Base-by-base conservation (phyloP, 2,113 vertebrate species). In the Gadus chalcogrammus region DNA sequence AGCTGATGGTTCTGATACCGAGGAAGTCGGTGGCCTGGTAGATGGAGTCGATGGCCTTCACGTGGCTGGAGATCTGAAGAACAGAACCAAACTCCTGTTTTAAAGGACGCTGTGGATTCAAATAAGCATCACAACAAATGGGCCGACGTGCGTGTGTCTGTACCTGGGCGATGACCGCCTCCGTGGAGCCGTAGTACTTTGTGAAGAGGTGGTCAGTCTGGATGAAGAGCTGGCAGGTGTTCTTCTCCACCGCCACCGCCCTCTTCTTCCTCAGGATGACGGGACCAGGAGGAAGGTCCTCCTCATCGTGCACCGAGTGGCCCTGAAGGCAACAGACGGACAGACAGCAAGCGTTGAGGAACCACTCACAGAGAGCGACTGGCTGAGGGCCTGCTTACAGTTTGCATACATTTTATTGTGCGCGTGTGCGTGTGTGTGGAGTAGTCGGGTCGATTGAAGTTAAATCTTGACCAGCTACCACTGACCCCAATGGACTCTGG, bases 131-230 rank as follows among this genome's bases (percentile, higher is more conserved):
- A 1, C 35, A 78, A 20, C 15, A 63, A 28, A 66, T 15, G 1
- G 17, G n/a, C 2, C n/a, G 3, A 18, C 55, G 11, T 38, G 11
- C 24, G 0, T 2, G 15, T 5, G 24, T 42, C 0, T 64, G 17
- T 74, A 92, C 97, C 96, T 99, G 97, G 17, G 97, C 95, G 55
- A 99, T 94, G 75, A 99, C 97, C 24, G 96, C 96, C 79, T 99
- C 97, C 77, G 93, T 92, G 66, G 93, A 91, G 72, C 91, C 91
- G 0, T 98, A 99, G 80, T 93, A 93, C 64, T 89, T 93, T 77
- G 79, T 94, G 82, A 99, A 99, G 2, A 96, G 86, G 79, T 99
- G 97, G 84, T 99, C 97, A 0, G 97, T 97, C 88, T 99, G 97
- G 87, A 99, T 98, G 73, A 94, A 98, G 38, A 99, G 94, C 84